Evolutionary conservation across 1,140 invertebrate species (phyloP).

Genomic region (Caerostris extrusa): DNA sequence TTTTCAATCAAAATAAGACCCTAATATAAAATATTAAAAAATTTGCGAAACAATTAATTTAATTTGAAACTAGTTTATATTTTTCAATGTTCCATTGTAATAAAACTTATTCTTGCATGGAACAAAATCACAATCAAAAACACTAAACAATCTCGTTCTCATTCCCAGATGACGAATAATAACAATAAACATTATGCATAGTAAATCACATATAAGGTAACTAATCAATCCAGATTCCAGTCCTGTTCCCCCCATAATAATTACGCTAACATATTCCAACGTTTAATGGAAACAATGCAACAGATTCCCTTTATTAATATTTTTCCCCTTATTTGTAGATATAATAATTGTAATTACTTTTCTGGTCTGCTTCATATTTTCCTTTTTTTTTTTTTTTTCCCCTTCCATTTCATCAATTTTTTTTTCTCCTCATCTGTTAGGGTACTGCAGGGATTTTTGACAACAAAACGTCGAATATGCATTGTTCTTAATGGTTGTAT

Average conservation of each 20-base stretch:
- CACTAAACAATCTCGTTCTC: not conserved
- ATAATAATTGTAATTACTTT: conserved; percentile 48
- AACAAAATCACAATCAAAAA: too few relatives aligned
- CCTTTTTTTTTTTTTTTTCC: not conserved
- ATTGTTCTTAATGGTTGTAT: conserved; percentile 55
- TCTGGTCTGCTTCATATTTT: not conserved
- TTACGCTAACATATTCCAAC: not conserved
- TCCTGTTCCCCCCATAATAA: not conserved
- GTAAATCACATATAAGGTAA: not conserved
- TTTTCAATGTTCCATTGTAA: too few relatives aligned
- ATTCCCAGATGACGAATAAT: not conserved
- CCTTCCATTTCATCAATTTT: not conserved
- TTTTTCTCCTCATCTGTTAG: not conserved
- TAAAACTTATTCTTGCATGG: too few relatives aligned
- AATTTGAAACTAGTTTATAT: too few relatives aligned
- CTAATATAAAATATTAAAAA: too few relatives aligned
- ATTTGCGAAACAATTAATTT: too few relatives aligned
- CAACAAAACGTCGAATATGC: conserved; percentile 43
- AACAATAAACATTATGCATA: not conserved
- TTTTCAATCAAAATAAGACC: too few relatives aligned
- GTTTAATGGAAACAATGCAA: not conserved
- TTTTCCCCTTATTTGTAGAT: not conserved
- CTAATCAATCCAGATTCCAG: not conserved
- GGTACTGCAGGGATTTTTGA: not conserved
- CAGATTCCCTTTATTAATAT: conserved; percentile 16